Evolutionary conservation across 2,113 vertebrate genomes (phyloP), one percentile per base, ranked within the genome.

Genomic region (Tychaedon coryphoeus): DNA sequence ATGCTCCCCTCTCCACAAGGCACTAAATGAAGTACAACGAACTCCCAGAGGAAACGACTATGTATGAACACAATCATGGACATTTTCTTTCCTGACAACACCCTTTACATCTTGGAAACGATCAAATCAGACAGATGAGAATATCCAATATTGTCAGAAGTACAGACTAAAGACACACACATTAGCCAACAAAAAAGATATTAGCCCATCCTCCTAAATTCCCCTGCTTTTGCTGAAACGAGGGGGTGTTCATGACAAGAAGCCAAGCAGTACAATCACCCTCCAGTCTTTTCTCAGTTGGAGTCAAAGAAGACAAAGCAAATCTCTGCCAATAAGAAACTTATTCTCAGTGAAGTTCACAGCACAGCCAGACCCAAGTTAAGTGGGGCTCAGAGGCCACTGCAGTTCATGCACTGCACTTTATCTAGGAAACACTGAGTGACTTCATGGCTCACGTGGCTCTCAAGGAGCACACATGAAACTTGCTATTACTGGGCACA

Each of bases 21-120:
- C 67, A 92, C 56, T 83, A 81, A 45, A 17, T 90, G 57, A 96
- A 96, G 38, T 77, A 43, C 50, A 69, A 75, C 12, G 12, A 19
- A 73, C 61, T 77, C 64, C 70, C 74, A 85, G 78, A 94, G 93
- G 92, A 86, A 92, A 83, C 10, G 1, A 70, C 48, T 65, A 48
- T 22, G 57, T 74, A 60, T 48, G 56, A 93, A 86, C 82, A 88
- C 90, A 93, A 86, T 93, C 25, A 20, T 29, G 43, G 88, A 78
- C 19, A 1, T 72, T 95, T 93, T 90, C 61, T 82, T 96, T 97
- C 95, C 87, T 82, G 94, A 92, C 97, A 92, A 96, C 95, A 92
- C 95, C 94, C 95, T 95, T 86, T 62, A 85, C 45, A 78, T 60
- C 86, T 82, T 83, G 87, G 91, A 96, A 92, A 86, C 4, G 19